Evolutionary conservation across 2,888 invertebrate species (phyloP), one percentile per base, ranked within the genome.

Genomic region (Acleris literana): DNA sequence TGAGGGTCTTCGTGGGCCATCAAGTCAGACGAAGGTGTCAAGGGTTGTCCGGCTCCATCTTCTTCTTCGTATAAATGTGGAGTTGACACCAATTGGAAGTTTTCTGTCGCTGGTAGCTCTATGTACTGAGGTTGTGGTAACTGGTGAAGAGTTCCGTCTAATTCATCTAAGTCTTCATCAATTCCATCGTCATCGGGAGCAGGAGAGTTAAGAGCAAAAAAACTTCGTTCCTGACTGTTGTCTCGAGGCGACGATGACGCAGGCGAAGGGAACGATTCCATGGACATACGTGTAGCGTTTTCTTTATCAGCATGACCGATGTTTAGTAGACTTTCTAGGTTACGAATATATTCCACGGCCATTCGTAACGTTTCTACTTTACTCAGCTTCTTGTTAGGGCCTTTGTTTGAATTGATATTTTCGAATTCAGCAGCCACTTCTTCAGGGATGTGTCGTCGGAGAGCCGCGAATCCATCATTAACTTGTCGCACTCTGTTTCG

Each of bases 401-500:
- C 95, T 71, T 95, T 88, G 18, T 95, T 95, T 51, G 94, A 94
- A 65, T 95, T 95, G 6, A 94, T 94, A 44, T 89, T 93, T 83
- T 94, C 95, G 70, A 95, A 96, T 1, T 94, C 94, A 60, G 95
- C 93, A 0, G 96, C 96, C 0, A 97, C 96, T 81, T 96, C 96
- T 63, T 95, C 96, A 0, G 97, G 98, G 71, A 98, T 97, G 81
- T 97, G 97, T 75, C 97, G 96, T 20, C 97, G 94, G 1, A 98
- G 88, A n/a, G 96, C 96, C 0, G 97, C 97, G 83, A 97, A 98
- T 18, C 97, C 98, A 78, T 97, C 96, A 88, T 97, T 97, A 29
- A 97, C 97, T 93, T 97, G 97, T 75, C 97, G 97, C 11, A 98
- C 98, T 68, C 98, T 94, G 87, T 98, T 98, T 20, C 98, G 93